A percentile compares a stretch with the other conserved stretches of the same genome.
Conservation (phyloP, 2,888 invertebrate species). For the Dastarcus helophoroides region DNA sequence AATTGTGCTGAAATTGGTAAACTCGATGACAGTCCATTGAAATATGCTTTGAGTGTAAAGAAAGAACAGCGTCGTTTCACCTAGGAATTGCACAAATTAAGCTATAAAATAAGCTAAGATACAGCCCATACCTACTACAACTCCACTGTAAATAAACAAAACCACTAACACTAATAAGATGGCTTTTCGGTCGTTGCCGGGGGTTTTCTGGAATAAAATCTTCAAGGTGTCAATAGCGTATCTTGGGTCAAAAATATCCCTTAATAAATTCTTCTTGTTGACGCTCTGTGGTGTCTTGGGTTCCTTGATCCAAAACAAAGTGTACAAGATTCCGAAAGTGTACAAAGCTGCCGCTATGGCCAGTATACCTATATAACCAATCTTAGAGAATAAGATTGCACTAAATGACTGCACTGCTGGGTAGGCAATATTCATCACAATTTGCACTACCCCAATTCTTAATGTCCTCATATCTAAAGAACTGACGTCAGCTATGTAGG, state of each 20-base stretch:
- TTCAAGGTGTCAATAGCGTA: constrained; percentile 30
- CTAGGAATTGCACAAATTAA: constrained; percentile 30
- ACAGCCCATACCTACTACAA: constrained; percentile 22
- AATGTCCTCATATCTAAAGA: constrained; percentile 47
- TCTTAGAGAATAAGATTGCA: constrained; percentile 24
- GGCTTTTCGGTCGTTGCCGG: constrained; percentile 23
- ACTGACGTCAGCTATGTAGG: constrained; percentile 37
- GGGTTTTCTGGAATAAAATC: constrained; percentile 24
- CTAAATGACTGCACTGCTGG: constrained; percentile 27
- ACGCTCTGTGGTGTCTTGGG: constrained; percentile 18
- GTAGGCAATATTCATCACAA: constrained; percentile 25
- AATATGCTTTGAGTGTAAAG: constrained; percentile 47
- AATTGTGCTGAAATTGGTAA: constrained; percentile 45
- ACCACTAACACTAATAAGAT: constrained; percentile 24
- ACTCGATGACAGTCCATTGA: constrained; percentile 48
- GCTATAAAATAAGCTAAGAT: background rate
- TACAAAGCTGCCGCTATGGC: constrained; percentile 24
- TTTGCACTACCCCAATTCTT: constrained; percentile 46
- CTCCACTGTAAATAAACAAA: constrained; percentile 22
- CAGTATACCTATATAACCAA: constrained; percentile 29
- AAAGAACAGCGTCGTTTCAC: constrained; percentile 48
- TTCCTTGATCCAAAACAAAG: constrained; percentile 30
- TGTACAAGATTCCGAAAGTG: constrained; percentile 26
- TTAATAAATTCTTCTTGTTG: constrained; percentile 17
- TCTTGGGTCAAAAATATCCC: constrained; percentile 30